Percentiles rank a stretch among this genome's conserved stretches.
Evolutionary conservation across 2,113 vertebrate genomes (phyloP).

Genomic region (Sminthopsis crassicaudata): DNA sequence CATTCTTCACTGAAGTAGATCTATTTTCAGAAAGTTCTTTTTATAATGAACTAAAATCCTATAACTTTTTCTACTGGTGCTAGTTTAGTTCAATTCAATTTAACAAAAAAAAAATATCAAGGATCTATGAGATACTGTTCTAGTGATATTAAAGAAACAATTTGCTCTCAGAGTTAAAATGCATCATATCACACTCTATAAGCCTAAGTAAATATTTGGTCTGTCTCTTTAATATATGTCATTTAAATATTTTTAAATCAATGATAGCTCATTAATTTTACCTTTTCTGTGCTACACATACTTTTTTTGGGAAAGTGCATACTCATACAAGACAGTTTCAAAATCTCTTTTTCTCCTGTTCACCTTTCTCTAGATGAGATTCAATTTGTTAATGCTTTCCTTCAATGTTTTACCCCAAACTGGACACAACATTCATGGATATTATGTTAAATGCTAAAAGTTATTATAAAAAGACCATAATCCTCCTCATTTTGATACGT

Average conservation of each 20-base stretch:
- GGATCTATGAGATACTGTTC: background rate
- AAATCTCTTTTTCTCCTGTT: background rate
- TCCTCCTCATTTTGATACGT: background rate
- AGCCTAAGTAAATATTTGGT: background rate
- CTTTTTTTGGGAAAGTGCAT: background rate
- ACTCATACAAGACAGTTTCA: background rate
- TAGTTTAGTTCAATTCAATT: background rate
- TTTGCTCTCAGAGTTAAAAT: background rate
- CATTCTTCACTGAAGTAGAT: background rate
- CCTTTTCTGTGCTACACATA: background rate
- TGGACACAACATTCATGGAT: background rate
- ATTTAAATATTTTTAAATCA: background rate
- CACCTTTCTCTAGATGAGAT: background rate
- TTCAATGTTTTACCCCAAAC: background rate
- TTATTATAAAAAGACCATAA: background rate
- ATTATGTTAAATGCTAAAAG: background rate
- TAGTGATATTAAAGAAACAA: background rate
- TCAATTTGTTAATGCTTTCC: background rate
- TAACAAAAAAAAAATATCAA: background rate
- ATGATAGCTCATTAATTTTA: background rate
- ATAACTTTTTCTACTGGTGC: background rate
- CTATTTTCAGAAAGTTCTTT: background rate
- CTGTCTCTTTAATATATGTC: background rate
- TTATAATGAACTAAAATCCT: background rate
- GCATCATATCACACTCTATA: background rate